Base-by-base conservation (phyloP, 2,797 vertebrate species). In the Lateolabrax maculatus region DNA sequence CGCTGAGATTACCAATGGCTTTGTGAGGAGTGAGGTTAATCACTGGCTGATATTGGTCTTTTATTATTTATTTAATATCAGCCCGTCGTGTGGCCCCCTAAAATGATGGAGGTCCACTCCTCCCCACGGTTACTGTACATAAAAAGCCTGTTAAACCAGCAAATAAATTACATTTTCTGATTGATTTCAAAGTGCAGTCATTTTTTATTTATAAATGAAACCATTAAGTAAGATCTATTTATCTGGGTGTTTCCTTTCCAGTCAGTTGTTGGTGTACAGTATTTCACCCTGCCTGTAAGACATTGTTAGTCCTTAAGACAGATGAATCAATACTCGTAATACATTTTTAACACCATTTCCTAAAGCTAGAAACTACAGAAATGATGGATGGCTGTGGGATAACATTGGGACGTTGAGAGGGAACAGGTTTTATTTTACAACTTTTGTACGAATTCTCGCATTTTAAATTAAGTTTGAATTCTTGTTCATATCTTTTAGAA, bases 21-120 rank as follows among this genome's bases (percentile, higher is more conserved):
- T 75, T 56, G 71, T 80, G 71, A 65, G n/a, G 67, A 61, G 70
- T 56, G 51, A 37, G 82, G 84, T 85, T 60, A 82, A 75, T 75
- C 25, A 1, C n/a, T n/a, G 57, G 13, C 8, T 46, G 57, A 48
- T 79, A 9, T 69, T 72, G 7, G 16, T 55, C 34, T 67, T 61
- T 68, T 65, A 60, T 72, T 68, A 39, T 68, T 55, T 55, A 60
- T 77, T 63, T 43, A 25, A 36, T 75, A 66, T 77, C 62, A 53
- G 29, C 27, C 19, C 48, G 16, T 65, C 52, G 10, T 51, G 53
- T 39, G 52, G 46, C 21, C 11, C 19, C 23, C 34, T n/a, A 6
- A 37, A 27, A 1, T 31, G 25, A 74, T 18, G 25, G 19, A 67
- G 64, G 23, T 52, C 39, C 15, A 2, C 49, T 58, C 7, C n/a